Evolutionary conservation across 2,113 vertebrate species (phyloP).

Genomic region (Halichoerus grypus): DNA sequence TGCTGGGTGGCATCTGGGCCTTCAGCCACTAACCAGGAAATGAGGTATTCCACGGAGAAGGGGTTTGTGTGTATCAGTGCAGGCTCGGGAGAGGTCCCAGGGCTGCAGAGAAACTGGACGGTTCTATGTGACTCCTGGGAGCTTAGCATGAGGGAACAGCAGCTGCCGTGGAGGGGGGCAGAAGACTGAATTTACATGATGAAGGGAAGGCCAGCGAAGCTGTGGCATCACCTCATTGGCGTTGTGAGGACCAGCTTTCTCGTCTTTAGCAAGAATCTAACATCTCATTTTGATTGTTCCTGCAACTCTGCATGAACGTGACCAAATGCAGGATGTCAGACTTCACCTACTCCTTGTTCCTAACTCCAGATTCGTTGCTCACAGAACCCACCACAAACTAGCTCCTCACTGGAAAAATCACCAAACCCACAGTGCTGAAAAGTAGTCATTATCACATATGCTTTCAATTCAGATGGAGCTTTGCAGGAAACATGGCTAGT

Average conservation of each 20-base stretch:
- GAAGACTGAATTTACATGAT: slow-evolving; percentile 48
- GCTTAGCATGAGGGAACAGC: fast-evolving
- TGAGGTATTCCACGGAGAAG: slow-evolving; percentile 56
- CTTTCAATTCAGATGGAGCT: background rate
- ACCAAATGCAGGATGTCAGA: background rate
- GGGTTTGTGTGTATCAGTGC: fast-evolving
- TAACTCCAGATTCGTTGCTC: background rate
- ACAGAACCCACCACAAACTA: background rate
- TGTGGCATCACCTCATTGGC: fast-evolving
- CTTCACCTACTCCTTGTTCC: background rate
- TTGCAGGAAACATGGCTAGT: background rate
- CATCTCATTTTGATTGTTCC: fast-evolving
- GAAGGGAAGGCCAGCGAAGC: background rate
- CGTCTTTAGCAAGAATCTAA: background rate
- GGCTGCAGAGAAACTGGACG: background rate
- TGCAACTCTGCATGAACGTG: background rate
- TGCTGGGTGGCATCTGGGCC: slow-evolving; percentile 69
- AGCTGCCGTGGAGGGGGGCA: background rate
- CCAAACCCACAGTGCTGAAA: background rate
- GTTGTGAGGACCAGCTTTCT: background rate
- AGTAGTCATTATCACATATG: background rate
- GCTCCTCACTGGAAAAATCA: background rate
- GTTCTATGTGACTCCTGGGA: slow-evolving; percentile 54
- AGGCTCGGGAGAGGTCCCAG: background rate
- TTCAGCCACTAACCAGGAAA: slow-evolving; percentile 81